phyloP scores from a whole-genome alignment of 2,888 invertebrate species.

The Spilosoma lubricipeda region DNA sequence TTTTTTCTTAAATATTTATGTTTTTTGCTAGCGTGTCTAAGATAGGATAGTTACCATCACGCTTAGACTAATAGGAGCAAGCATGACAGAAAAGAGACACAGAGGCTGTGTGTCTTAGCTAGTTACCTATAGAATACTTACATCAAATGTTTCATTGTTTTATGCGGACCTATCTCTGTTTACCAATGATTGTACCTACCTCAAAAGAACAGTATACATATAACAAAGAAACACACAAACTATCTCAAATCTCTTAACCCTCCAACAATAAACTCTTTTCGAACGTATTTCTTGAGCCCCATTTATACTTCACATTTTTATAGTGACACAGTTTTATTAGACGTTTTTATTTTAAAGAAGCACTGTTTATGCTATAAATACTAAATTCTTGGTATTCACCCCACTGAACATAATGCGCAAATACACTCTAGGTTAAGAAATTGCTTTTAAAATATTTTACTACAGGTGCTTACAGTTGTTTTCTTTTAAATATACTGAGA shows the following conservation, averaged over 20 bases:
- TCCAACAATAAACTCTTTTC: constrained; percentile 11
- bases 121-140: not conserved
- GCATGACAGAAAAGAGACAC: too few species aligned
- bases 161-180: not conserved
- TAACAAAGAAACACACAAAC: constrained; percentile 9
- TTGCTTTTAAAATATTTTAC: constrained; percentile 16
- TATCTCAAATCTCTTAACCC: constrained; percentile 3
- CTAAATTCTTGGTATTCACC: constrained; percentile 27
- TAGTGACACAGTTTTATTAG: constrained; percentile 10
- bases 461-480: not conserved
- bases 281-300: constrained; percentile 7
- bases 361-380: constrained; percentile 36
- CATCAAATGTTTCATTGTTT: not conserved
- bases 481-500: not conserved
- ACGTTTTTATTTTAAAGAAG: constrained; percentile 31
- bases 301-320: not conserved
- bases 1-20: too few species aligned
- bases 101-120: too few species aligned
- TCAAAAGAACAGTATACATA: not conserved
- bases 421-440: constrained; percentile 21
- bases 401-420: constrained; percentile 30
- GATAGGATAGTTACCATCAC: too few species aligned
- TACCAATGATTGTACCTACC: not conserved
- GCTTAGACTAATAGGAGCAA: too few species aligned
- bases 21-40: too few species aligned